Percentiles rank a stretch among this genome's conserved stretches.
These are phyloP conservation scores for Iphiclides podalirius DNA, from an alignment of 2,888 invertebrate genomes.

Conservation along the genomic window DNA sequence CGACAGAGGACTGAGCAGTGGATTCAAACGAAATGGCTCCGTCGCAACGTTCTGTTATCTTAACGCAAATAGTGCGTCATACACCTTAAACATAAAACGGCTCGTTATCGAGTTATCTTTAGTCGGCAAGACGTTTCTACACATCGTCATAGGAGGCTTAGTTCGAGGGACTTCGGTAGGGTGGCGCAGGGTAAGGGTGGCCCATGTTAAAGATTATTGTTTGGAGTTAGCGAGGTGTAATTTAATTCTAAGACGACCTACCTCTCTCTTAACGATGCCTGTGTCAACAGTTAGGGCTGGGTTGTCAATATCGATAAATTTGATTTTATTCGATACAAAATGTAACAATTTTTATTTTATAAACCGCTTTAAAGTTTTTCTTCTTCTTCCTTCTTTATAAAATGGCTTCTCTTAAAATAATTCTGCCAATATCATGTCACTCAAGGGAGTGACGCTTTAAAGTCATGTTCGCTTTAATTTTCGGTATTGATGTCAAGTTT, in stretches of 20 bases:
- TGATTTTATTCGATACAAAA: too few relatives aligned
- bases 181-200: constrained; percentile 29
- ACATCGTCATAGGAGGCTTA: constrained; percentile 59
- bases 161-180: constrained; percentile 25
- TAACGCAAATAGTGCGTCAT: constrained; percentile 22
- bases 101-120: constrained; percentile 59
- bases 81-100: constrained; percentile 41
- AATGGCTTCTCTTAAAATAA: too few relatives aligned
- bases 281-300: constrained; percentile 21
- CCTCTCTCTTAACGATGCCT: constrained; percentile 51
- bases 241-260: constrained; percentile 68
- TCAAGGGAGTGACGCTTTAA: too few relatives aligned
- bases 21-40: constrained; percentile 1
- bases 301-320: constrained; percentile 14
- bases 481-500: too few relatives aligned
- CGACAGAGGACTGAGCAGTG: not conserved
- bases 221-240: constrained; percentile 72
- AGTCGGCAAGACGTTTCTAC: constrained; percentile 49
- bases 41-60: constrained; percentile 20
- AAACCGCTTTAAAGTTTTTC: too few relatives aligned
- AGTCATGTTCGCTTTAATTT: too few relatives aligned
- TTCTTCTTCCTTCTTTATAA: too few relatives aligned
- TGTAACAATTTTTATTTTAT: too few relatives aligned
- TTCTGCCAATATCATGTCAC: too few relatives aligned
- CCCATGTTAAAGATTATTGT: constrained; percentile 72